phyloP scores from a whole-genome alignment of 2,888 invertebrate genomes.

The Tipula vernalis region DNA sequence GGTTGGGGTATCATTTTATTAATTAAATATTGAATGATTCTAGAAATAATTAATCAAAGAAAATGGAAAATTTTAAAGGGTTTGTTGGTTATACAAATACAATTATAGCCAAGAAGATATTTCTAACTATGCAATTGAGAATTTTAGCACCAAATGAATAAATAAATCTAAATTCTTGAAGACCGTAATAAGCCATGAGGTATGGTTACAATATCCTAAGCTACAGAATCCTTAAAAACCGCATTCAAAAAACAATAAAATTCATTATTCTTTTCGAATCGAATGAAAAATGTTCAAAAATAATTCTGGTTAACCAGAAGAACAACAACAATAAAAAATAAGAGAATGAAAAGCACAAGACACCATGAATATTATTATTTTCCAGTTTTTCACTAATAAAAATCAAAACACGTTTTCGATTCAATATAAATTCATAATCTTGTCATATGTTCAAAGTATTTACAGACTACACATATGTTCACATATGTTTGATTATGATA shows the following conservation, averaged over 20 bases:
- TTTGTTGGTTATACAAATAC: no score
- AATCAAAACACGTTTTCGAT: neutral
- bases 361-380: neutral
- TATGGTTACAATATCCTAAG: no score
- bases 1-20: no score
- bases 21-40: no score
- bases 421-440: neutral
- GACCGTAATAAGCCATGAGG: no score
- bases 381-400: neutral
- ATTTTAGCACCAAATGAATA: no score
- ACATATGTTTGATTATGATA: neutral
- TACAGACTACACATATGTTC: neutral
- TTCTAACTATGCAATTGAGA: no score
- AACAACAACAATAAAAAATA: neutral
- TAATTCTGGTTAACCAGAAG: neutral
- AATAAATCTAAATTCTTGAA: no score
- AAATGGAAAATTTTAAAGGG: no score
- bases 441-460: neutral
- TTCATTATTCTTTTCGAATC: neutral
- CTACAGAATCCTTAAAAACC: neutral
- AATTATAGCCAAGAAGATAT: no score
- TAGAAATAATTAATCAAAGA: no score
- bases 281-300: neutral
- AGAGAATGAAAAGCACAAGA: neutral
- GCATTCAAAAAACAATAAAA: neutral